Percentiles rank a stretch among this genome's conserved stretches.
These are phyloP conservation scores for Euborellia annulipes DNA, from an alignment of 1,140 invertebrate genomes.

Conservation along the genomic window DNA sequence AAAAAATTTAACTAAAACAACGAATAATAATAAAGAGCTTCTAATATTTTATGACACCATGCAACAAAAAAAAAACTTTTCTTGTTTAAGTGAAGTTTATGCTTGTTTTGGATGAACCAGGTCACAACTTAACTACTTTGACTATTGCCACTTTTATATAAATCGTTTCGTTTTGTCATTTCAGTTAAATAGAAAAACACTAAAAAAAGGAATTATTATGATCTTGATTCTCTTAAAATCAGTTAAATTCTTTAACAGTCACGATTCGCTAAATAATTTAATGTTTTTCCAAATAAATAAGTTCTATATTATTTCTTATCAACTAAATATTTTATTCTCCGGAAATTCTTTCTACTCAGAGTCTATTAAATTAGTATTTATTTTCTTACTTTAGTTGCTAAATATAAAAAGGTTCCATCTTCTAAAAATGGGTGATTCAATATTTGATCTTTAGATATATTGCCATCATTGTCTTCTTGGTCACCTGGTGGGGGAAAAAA, in stretches of 20 bases:
- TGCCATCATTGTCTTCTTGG: constrained; percentile 22
- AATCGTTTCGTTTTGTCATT: too few relatives aligned
- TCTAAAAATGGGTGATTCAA: constrained; percentile 32
- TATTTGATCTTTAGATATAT: constrained; percentile 32
- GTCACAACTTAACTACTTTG: too few relatives aligned
- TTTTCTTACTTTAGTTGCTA: constrained; percentile 38
- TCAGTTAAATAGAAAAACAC: background rate
- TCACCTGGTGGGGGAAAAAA: too few relatives aligned
- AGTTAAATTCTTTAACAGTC: background rate
- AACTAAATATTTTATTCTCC: background rate
- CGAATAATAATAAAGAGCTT: too few relatives aligned
- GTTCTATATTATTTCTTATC: background rate
- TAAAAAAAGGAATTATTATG: background rate
- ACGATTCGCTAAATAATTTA: background rate
- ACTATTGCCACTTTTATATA: too few relatives aligned
- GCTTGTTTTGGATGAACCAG: too few relatives aligned
- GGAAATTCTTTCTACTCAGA: background rate
- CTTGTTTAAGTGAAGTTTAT: too few relatives aligned
- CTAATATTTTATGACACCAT: too few relatives aligned
- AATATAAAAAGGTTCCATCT: constrained; percentile 42
- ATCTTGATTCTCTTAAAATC: background rate
- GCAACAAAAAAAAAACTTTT: too few relatives aligned
- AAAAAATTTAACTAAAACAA: too few relatives aligned
- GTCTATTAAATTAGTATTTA: too few relatives aligned
- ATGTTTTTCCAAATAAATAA: background rate